phyloP scores from a whole-genome alignment of 1,140 invertebrate species.

The Drosophila navojoa region DNA sequence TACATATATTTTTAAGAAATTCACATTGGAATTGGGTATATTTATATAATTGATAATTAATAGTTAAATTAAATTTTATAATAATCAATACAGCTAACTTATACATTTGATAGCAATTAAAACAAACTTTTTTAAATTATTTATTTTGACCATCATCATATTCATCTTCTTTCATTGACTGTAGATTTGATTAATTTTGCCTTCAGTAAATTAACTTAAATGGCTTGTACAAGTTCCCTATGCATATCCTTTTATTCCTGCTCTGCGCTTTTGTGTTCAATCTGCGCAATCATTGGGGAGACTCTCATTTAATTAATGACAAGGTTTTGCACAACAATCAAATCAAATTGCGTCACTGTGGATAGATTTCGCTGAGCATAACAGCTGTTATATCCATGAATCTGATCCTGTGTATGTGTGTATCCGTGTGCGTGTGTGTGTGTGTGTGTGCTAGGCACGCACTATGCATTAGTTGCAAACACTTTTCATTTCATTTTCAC shows the following conservation, averaged over 20 bases:
- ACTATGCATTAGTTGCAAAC: constrained; percentile 41
- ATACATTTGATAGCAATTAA: no score
- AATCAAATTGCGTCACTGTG: constrained; percentile 17
- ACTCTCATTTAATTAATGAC: constrained; percentile 5
- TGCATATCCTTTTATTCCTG: background rate
- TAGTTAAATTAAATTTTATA: no score
- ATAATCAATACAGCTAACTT: no score
- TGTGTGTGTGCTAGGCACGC: constrained; percentile 3
- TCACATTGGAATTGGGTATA: no score
- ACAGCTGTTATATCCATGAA: constrained; percentile 11
- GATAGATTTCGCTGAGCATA: constrained; percentile 3
- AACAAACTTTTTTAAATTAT: no score
- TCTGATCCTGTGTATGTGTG: background rate
- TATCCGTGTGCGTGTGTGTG: background rate
- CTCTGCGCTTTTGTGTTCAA: background rate
- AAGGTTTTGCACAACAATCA: constrained; percentile 4
- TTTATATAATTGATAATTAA: no score
- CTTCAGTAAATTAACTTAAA: background rate
- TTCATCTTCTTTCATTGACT: no score
- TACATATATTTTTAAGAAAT: no score
- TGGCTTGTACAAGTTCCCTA: background rate
- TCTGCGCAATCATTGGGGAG: background rate
- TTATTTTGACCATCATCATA: no score
- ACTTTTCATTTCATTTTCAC: constrained; percentile 54
- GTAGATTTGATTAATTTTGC: no score